Base-by-base conservation (phyloP, 2,888 invertebrate species). In the Pseudeuparius sepicola region DNA sequence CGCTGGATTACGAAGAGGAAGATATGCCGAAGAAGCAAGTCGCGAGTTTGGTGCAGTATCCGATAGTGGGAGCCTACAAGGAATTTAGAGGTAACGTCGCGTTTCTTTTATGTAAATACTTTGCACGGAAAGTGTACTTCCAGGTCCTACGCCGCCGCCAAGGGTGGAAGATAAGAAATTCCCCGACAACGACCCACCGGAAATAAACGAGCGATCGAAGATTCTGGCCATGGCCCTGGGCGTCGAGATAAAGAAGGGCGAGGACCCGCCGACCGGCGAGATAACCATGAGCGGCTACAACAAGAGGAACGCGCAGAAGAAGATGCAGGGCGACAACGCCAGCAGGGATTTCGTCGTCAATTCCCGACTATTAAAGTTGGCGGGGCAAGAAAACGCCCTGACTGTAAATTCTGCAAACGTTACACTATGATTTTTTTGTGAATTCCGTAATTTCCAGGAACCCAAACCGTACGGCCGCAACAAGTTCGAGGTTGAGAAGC, bases 1-100 rank as follows among this genome's bases (percentile, higher is more conserved):
- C 81, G 0, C 50, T 81, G 41, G 81, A 81, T 53, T 81, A 81
- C 48, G 81, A 81, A 52, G 57, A 59, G 3, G 57, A 57, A 24
- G 54, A 56, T 7, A 20, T 49, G 11, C 43, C 51, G 0, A 49
- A 43, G 27, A 57, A 55, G 32, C 48, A 57, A 31, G 59, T 61
- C 3, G 60, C 60, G 5, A 61, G 63, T 47, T 49, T 64, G 42
- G 61, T 64, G 3, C 63, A 63, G 41, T 64, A 64, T 46, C 63
- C 64, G 0, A 42, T 62, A 14, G 57, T 59, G 1, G 48, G 50
- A n/a, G 37, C 43, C 4, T 48, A 49, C 23, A 48, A 42, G 13
- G 46, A 44, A 26, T 48, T 45, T 16, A 50, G 45, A 31, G 46
- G 43, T 20, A 51, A 41, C n/a, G 6, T 7, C n/a, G 6, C 6